A percentile compares a stretch with the other conserved stretches of the same genome.
Conservation (phyloP, 2,888 invertebrate species). For the Pycnomerus fuliginosus region DNA sequence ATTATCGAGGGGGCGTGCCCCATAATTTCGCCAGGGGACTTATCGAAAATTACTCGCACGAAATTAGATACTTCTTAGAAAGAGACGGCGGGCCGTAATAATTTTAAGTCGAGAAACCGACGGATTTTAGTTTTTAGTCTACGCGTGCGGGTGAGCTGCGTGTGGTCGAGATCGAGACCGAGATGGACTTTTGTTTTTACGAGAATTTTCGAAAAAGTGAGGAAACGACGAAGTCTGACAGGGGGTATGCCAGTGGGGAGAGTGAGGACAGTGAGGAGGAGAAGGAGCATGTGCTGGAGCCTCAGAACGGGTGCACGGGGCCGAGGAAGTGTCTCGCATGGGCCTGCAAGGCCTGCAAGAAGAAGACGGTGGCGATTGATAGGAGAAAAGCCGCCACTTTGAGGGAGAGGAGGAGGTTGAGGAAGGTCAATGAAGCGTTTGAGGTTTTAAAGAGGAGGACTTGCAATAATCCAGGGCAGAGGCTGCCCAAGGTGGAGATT, state of each 20-base stretch:
- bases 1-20: no score
- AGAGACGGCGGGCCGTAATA: no score
- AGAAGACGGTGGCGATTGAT: conserved; percentile 94
- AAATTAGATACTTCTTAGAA: no score
- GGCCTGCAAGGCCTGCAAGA: conserved; percentile 97
- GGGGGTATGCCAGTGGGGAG: conserved; percentile 47
- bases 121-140: no score
- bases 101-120: no score
- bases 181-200: no score
- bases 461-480: conserved; percentile 92
- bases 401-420: conserved; percentile 84
- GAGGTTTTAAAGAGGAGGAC: conserved; percentile 91
- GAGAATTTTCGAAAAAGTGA: no score
- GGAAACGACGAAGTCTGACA: conserved; percentile 38
- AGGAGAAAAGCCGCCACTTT: conserved; percentile 96
- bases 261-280: conserved; percentile 49
- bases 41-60: no score
- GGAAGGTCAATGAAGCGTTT: conserved; percentile 99
- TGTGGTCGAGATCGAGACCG: no score
- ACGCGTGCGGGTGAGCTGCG: no score
- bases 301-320: conserved; percentile 46
- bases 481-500: conserved; percentile 97
- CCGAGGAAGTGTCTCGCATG: conserved; percentile 85
- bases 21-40: no score
- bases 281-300: conserved; percentile 53